Base-by-base conservation (phyloP, 2,888 invertebrate species). In the Parnassius smintheus region DNA sequence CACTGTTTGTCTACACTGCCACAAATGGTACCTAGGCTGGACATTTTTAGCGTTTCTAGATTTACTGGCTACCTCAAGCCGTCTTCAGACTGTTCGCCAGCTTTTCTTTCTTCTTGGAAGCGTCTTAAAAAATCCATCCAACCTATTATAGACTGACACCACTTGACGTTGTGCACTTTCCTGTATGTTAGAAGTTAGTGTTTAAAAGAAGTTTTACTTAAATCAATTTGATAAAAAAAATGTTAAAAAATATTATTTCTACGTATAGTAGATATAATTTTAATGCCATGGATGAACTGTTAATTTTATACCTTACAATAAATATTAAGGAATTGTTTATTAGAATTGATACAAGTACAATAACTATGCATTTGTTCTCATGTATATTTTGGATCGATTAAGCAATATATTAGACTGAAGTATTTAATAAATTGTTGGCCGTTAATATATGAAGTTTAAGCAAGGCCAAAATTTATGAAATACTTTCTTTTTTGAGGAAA, bases 71-170 rank as follows among this genome's bases (percentile, higher is more conserved):
- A 59, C 68, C 60, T 67, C 22, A 22, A 65, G 65, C 66, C 54
- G 60, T 7, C 35, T 35, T 51, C 35, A n/a, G 60, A 65, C 51
- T 45, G 63, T 70, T 61, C 59, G 66, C 72, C 76, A 75, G 81
- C 80, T 82, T 80, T 67, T 67, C 76, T 75, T 69, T 68, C 77
- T 69, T 69, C 69, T 70, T 70, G 69, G 72, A 73, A 70, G 74
- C 69, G 71, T 80, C 73, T 70, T 75, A 77, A 83, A 80, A 81
- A 88, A 83, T 90, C 91, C 91, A 91, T 91, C 91, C 91, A 86
- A 86, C 82, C 85, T 88, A 82, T 83, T 88, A 90, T 91, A 91
- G 91, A 91, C 91, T 91, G 91, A 91, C 91, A 89, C 91, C 77
- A 82, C 77, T 87, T 75, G 80, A 89, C 88, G 91, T 89, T 89